Evolutionary conservation across 1,140 invertebrate genomes (phyloP), one percentile per base, ranked within the genome.

Genomic region (Elysia chlorotica): DNA sequence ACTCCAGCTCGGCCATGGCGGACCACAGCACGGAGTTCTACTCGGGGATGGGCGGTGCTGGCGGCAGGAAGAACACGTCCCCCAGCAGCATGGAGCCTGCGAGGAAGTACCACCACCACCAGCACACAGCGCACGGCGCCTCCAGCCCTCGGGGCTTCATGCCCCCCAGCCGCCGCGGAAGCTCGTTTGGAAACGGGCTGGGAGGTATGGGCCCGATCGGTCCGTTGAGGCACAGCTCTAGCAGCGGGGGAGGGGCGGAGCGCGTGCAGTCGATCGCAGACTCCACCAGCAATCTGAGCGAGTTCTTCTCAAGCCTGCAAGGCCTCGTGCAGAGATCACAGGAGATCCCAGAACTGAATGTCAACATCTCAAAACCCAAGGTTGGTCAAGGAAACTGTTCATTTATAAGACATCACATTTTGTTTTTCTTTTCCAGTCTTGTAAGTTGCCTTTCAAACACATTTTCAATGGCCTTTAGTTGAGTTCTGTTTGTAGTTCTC

Each of bases 231-330:
- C 69, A 75, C 48, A 69, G 65, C 21, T n/a, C n/a, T n/a, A n/a
- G n/a, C n/a, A n/a, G n/a, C n/a, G 63, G 67, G n/a, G 2, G 1
- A 2, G 63, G 35, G 21, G 35, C 71, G 69, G 70, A 65, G 38
- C 71, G 38, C 54, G 41, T 71, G 35, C 38, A 73, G 35, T 70
- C 73, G 2, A 74, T 65, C 33, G 78, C 80, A 23, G 80, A 81
- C 68, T 81, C 80, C 5, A 81, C 80, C 14, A 81, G 76, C 62
- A 79, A 75, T 37, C 38, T 81, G 53, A 75, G 78, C 0, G 80
- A 79, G 53, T 69, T 81, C 28, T 69, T 81, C 54, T 77, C 75
- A 48, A 71, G 65, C 6, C 69, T 81, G 14, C 80, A 81, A 53
- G 77, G 38, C 14, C 56, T 78, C 5, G 71, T 78, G 5, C 74